Percentiles rank a stretch among this genome's conserved stretches.
These are phyloP conservation scores for Noctuana brunneofusca DNA, from an alignment of 2,888 invertebrate species.

Conservation along the genomic window DNA sequence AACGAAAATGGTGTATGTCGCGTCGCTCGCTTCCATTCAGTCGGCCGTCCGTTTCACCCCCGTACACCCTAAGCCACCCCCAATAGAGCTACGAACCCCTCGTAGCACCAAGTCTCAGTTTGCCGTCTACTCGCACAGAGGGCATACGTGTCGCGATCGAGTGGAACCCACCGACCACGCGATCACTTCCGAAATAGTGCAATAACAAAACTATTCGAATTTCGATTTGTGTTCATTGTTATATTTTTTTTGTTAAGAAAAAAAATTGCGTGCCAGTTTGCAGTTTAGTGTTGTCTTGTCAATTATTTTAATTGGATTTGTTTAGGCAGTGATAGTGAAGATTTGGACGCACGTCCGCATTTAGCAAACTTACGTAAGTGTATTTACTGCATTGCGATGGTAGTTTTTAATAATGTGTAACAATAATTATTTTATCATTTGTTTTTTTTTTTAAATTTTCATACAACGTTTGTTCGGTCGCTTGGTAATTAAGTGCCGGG, in stretches of 20 bases:
- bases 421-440: background rate
- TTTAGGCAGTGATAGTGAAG: conserved; percentile 53
- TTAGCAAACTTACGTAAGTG: conserved; percentile 76
- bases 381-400: conserved; percentile 78
- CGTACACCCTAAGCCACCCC: conserved; percentile 60
- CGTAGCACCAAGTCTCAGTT: conserved; percentile 57
- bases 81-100: conserved; percentile 47
- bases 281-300: conserved; percentile 41
- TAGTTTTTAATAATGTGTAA: conserved; percentile 37
- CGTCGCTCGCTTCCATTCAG: conserved; percentile 42
- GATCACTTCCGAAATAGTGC: conserved; percentile 70
- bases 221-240: conserved; percentile 47
- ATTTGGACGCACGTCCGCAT: conserved; percentile 42
- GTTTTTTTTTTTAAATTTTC: conserved; percentile 7
- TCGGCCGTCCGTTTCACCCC: conserved; percentile 49
- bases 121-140: conserved; percentile 51
- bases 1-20: conserved; percentile 42
- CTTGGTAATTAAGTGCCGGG: conserved; percentile 30
- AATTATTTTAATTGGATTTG: conserved; percentile 49
- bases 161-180: conserved; percentile 50
- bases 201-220: conserved; percentile 63
- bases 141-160: conserved; percentile 47
- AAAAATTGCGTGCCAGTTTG: conserved; percentile 46
- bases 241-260: conserved; percentile 38
- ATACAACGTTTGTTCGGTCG: conserved; percentile 11